These are phyloP conservation scores for Drosophila gaucha DNA, from an alignment of 2,888 invertebrate species.

Conservation along the genomic window DNA sequence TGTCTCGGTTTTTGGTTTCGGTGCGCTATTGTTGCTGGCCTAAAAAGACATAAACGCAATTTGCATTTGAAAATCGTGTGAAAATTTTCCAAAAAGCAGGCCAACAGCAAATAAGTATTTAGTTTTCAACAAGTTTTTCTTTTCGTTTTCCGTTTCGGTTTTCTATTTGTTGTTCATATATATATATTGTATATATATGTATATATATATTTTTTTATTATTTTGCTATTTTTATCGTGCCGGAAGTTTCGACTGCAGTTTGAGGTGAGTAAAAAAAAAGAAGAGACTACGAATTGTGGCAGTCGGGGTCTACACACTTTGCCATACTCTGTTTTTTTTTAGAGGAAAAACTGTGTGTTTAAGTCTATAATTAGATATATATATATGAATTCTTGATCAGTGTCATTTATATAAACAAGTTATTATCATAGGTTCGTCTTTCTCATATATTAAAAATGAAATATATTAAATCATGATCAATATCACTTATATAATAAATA, in stretches of 20 bases:
- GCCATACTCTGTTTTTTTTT: too few relatives aligned
- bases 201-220: slow-evolving; percentile 15
- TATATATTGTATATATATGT: too few relatives aligned
- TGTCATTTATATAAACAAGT: too few relatives aligned
- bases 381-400: too few relatives aligned
- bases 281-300: too few relatives aligned
- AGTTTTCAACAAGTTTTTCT: slow-evolving; percentile 29
- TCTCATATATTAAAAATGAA: too few relatives aligned
- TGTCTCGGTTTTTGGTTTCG: slow-evolving; percentile 18
- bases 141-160: slow-evolving; percentile 22
- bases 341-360: too few relatives aligned
- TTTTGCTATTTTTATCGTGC: slow-evolving; percentile 27
- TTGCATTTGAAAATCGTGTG: slow-evolving; percentile 77
- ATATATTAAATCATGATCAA: too few relatives aligned
- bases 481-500: too few relatives aligned
- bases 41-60: slow-evolving; percentile 58
- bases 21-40: slow-evolving; percentile 40
- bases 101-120: slow-evolving; percentile 44
- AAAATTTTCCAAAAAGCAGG: slow-evolving; percentile 61
- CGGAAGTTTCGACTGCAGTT: slow-evolving; percentile 57
- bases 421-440: too few relatives aligned
- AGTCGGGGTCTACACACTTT: too few relatives aligned
- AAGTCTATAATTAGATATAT: too few relatives aligned
- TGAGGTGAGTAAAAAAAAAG: slow-evolving; percentile 75
- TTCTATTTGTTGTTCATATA: slow-evolving; percentile 25